phyloP scores from a whole-genome alignment of 1,140 invertebrate species.

The Paramacrobiotus metropolitanus region DNA sequence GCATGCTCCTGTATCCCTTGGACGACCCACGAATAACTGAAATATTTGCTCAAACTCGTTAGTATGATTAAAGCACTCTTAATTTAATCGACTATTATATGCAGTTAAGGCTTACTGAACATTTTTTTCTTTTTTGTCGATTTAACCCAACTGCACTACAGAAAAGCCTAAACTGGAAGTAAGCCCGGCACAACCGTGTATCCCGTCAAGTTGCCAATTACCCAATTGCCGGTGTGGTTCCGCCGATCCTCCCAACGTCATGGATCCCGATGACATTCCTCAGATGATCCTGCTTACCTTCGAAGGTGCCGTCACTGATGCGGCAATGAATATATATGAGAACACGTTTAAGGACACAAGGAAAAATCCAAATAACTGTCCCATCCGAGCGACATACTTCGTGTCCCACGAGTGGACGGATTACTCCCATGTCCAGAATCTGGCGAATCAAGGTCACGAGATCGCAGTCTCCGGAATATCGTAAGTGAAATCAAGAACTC shows the following conservation, averaged over 20 bases:
- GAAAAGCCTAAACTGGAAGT: background rate
- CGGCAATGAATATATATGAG: conserved; percentile 81
- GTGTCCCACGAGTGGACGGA: conserved; percentile 96
- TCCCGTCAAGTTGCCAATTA: conserved; percentile 17
- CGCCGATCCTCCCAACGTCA: conserved; percentile 22
- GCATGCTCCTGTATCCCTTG: background rate
- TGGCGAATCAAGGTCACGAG: conserved; percentile 78
- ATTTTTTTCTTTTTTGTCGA: too few species aligned
- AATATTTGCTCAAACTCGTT: background rate
- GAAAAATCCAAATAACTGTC: conserved; percentile 85
- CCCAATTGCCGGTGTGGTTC: conserved; percentile 28
- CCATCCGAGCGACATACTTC: conserved; percentile 90
- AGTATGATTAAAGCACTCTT: too few species aligned
- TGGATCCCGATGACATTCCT: conserved; percentile 34
- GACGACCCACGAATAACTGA: background rate
- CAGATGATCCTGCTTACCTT: conserved; percentile 94
- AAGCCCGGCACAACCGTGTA: background rate
- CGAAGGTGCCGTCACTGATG: conserved; percentile 85
- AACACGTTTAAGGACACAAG: conserved; percentile 71
- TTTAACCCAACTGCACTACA: background rate
- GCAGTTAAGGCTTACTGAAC: too few species aligned
- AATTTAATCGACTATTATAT: too few species aligned
- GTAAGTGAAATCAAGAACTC: too few species aligned
- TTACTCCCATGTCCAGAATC: conserved; percentile 82
- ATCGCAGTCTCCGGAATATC: conserved; percentile 91